phyloP scores from a whole-genome alignment of 2,797 vertebrate genomes.

The Apogon hyalosoma region DNA sequence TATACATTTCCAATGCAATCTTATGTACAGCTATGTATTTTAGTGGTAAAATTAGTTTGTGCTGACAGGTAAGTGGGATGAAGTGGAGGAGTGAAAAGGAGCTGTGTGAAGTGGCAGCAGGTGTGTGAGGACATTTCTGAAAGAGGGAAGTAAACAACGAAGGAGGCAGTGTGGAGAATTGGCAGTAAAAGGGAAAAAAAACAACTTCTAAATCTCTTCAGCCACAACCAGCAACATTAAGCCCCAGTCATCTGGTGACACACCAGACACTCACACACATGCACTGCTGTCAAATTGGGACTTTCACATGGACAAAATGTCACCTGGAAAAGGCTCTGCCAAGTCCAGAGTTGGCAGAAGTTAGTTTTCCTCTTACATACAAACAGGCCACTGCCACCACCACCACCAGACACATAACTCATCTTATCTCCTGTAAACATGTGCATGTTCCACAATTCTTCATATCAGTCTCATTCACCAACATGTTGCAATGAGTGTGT shows the following conservation, averaged over 20 bases:
- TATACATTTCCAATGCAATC: slow-evolving; percentile 14
- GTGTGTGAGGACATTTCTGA: slow-evolving; percentile 17
- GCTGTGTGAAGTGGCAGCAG: neutral
- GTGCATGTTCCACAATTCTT: slow-evolving; percentile 61
- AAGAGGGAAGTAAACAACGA: slow-evolving; percentile 5
- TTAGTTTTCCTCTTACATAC: slow-evolving; percentile 20
- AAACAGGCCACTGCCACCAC: slow-evolving; percentile 10
- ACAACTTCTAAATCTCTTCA: slow-evolving; percentile 4
- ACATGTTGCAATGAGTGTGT: slow-evolving; percentile 50
- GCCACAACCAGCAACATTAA: slow-evolving; percentile 19
- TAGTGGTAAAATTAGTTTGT: slow-evolving; percentile 7
- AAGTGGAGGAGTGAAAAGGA: neutral
- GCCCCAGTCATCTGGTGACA: slow-evolving; percentile 19
- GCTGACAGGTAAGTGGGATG: slow-evolving; percentile 22
- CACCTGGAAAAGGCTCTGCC: slow-evolving; percentile 42
- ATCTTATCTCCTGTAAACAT: slow-evolving; percentile 79
- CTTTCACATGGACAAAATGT: slow-evolving; percentile 27
- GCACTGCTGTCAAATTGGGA: slow-evolving; percentile 31
- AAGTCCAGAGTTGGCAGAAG: slow-evolving; percentile 52
- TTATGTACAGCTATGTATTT: neutral
- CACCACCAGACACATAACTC: slow-evolving; percentile 29
- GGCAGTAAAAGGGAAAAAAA: slow-evolving; percentile 5
- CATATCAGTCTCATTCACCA: slow-evolving; percentile 56
- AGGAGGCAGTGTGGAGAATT: slow-evolving; percentile 4
- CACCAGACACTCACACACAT: slow-evolving; percentile 18